These are phyloP conservation scores for zebrafish (Danio rerio) DNA, from an alignment of 2,113 vertebrate genomes.

Conservation along the genomic window GRCz12tu NC_133195.1:26347501-26348000, in stretches of 20 bases:
- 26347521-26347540: conserved; percentile 45
- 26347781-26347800: conserved; percentile 61
- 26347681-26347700: conserved; percentile 71
- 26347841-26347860: conserved; percentile 40
- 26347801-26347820: conserved; percentile 55
- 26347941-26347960: conserved; percentile 4
- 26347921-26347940: conserved; percentile 26
- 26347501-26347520: conserved; percentile 23
- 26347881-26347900: neutral
- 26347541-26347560: conserved; percentile 50
- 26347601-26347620: conserved; percentile 51
- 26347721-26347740: conserved; percentile 69
- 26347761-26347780: conserved; percentile 54
- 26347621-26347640: conserved; percentile 54
- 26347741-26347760: conserved; percentile 46
- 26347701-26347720: conserved; percentile 74
- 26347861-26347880: neutral
- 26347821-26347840: conserved; percentile 67
- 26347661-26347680: conserved; percentile 66
- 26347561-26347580: conserved; percentile 60
- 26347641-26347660: conserved; percentile 74
- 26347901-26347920: conserved; percentile 3
- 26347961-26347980: conserved; percentile 20
- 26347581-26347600: conserved; percentile 61
- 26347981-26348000: conserved; percentile 12